Evolutionary conservation across 2,797 vertebrate species (phyloP), one percentile per base, ranked within the genome.

Genomic region (Spinus olivaceus): DNA sequence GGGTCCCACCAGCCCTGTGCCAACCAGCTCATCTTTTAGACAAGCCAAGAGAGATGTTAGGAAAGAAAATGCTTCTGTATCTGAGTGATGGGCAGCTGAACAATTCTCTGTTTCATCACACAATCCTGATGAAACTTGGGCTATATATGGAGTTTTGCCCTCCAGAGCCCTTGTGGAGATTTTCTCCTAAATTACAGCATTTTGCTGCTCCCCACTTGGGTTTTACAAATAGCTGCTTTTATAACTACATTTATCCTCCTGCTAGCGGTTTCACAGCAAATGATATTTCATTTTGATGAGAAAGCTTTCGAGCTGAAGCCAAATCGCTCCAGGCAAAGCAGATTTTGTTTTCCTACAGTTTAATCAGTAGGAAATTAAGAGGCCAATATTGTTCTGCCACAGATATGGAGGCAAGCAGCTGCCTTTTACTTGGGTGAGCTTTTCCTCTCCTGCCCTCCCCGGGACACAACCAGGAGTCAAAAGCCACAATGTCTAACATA

Each of bases 311-410:
- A 97, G 83, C 57, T 23, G 35, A 46, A 97, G 97, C 96, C 96
- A 97, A 95, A 97, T 95, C 0, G 41, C 96, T 97, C 64, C 81
- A 95, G 93, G 97, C 97, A 94, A 97, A 96, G 91, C 95, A 97
- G 96, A 97, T 98, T 97, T 96, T 97, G 95, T 97, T 96, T 97
- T 97, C 92, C 93, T 96, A 57, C 51, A 90, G 95, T 97, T 97
- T 96, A 92, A 96, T 97, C 96, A 95, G 95, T 93, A 82, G 92
- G 93, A 93, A 96, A 96, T 89, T 86, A 96, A 96, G 87, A 73
- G 95, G 88, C 84, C 84, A 95, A 96, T 88, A 96, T 91, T 96
- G 93, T 94, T 95, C 86, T 88, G 90, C 92, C 94, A 86, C 78
- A 94, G 95, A 95, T 78, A 72, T 59, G 86, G 95, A 96, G 74